Percentiles rank a stretch among this genome's conserved stretches.
phyloP scores from a whole-genome alignment of 2,888 invertebrate genomes.

The Euproctis similis region DNA sequence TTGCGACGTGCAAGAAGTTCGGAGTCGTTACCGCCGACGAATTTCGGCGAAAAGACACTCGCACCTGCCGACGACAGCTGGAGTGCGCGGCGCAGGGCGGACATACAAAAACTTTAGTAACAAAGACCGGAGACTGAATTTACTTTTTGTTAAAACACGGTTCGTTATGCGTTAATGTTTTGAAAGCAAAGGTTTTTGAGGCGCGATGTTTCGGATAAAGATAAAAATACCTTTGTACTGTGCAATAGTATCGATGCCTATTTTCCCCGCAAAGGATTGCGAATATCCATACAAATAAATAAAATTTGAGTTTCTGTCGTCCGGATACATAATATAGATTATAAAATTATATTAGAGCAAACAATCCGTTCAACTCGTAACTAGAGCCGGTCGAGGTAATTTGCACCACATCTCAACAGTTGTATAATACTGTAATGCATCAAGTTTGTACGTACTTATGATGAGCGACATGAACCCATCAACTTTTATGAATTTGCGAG shows the following conservation, averaged over 20 bases:
- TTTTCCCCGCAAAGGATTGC: too few species aligned
- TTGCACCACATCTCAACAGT: too few species aligned
- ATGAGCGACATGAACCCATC: constrained; percentile 36
- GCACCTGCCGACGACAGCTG: constrained; percentile 46
- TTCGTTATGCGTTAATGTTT: not conserved
- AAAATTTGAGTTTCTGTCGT: too few species aligned
- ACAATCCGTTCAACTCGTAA: too few species aligned
- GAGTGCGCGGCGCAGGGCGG: constrained; percentile 14
- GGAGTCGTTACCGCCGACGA: constrained; percentile 14
- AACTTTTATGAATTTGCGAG: constrained; percentile 63
- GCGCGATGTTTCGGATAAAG: too few species aligned
- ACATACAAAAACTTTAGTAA: constrained; percentile 22
- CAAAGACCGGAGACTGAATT: constrained; percentile 19
- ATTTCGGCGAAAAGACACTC: constrained; percentile 39
- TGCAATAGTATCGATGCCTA: too few species aligned
- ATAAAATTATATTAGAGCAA: too few species aligned
- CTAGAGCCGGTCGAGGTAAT: too few species aligned
- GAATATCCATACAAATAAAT: too few species aligned
- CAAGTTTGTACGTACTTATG: constrained; percentile 53
- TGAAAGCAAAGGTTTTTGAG: not conserved
- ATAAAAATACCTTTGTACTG: too few species aligned
- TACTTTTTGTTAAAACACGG: constrained; percentile 15
- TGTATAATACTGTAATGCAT: constrained; percentile 34
- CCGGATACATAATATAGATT: too few species aligned
- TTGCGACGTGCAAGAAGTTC: constrained; percentile 12